Evolutionary conservation across 2,797 vertebrate genomes (phyloP), one percentile per base, ranked within the genome.

Genomic region (Thamnophis elegans): DNA sequence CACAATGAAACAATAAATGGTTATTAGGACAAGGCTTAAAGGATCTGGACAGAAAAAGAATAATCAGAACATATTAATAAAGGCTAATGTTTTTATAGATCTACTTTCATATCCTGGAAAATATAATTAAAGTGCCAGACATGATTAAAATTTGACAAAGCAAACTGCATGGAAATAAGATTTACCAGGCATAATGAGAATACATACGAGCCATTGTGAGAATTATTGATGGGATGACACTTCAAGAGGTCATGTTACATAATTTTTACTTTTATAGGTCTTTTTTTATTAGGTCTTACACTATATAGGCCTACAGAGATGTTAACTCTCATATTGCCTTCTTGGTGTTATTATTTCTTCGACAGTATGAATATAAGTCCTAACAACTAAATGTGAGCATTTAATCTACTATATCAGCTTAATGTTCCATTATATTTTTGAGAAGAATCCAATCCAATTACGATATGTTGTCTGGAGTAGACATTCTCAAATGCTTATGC

Each of bases 371-470:
- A 42, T n/a, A 14, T 32, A 89, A 82, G 14, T 65, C 92, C 89
- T 91, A 42, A 88, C 65, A 93, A 82, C 4, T 12, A 65, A 95
- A 90, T 92, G 2, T 56, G 92, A 5, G 85, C 90, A 2, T 87
- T 96, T 93, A 91, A 87, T 91, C 58, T 78, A 95, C 85, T 82
- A 90, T 92, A 96, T 86, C 54, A 90, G 91, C 25, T 92, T 14
- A 86, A 89, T 0, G 5, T 91, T 93, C 93, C 42, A 89, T 42
- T 59, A 93, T 91, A 58, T 94, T 94, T 60, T 90, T 87, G 22
- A 87, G 32, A 86, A 59, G 47, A 78, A 18, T 62, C 73, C 56
- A 95, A 88, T 86, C 88, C 94, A 92, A 55, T 65, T 94, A 86
- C 90, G 94, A 86, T 89, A 91, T 87, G 55, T 56, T 95, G 55